phyloP scores from a whole-genome alignment of 2,797 vertebrate genomes.

The Pangasius djambal region DNA sequence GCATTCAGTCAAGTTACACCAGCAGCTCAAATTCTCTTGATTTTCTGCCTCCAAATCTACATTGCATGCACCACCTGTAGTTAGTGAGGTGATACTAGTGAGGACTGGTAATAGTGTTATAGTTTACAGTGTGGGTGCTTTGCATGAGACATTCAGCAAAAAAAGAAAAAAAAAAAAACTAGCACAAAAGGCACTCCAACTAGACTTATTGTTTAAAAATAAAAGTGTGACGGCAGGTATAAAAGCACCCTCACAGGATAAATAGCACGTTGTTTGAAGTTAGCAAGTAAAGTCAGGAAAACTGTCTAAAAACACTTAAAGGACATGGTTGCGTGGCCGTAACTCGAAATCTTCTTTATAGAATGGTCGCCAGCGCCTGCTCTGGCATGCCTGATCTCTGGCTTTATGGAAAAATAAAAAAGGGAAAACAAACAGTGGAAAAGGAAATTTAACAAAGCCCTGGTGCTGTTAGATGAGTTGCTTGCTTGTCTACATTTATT shows the following conservation, averaged over 20 bases:
- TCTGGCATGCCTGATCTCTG: slow-evolving; percentile 9
- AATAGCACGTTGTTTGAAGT: background rate
- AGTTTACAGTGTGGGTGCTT: background rate
- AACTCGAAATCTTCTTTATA: background rate
- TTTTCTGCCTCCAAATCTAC: background rate
- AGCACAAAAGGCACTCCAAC: background rate
- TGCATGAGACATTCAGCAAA: background rate
- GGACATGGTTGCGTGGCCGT: background rate
- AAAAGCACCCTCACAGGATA: background rate
- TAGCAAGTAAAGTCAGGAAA: background rate
- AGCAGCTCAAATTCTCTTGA: background rate
- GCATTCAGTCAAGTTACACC: background rate
- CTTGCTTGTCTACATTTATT: background rate
- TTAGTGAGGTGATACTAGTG: background rate
- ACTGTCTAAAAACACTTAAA: background rate
- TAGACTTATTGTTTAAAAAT: background rate
- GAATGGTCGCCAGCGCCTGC: background rate
- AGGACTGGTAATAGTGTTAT: background rate
- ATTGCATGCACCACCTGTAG: background rate
- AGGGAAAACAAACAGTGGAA: background rate
- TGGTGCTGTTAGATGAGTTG: background rate
- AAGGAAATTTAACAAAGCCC: slow-evolving; percentile 1
- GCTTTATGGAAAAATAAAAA: background rate
- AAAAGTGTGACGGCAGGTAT: background rate
- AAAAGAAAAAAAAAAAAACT: background rate